Conservation (phyloP, 2,888 invertebrate genomes). For the Xestobium rufovillosum region DNA sequence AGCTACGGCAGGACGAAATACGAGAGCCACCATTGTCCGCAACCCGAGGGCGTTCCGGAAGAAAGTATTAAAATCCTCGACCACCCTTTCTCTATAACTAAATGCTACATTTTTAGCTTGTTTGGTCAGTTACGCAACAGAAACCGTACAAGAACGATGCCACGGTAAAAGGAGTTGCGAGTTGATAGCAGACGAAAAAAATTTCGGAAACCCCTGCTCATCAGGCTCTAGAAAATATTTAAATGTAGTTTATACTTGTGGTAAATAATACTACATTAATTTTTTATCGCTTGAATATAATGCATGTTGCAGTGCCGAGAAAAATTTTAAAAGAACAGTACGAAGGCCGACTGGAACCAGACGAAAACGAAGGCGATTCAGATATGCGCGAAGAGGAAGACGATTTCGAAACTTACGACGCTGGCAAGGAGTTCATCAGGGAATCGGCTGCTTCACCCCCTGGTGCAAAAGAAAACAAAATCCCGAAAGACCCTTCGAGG, state of each 20-base stretch:
- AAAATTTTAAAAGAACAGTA: slow-evolving; percentile 76
- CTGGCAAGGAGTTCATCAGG: slow-evolving; percentile 49
- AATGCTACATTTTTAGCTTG: slow-evolving; percentile 82
- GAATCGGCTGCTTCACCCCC: slow-evolving; percentile 53
- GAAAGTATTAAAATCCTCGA: slow-evolving; percentile 68
- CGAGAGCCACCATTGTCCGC: slow-evolving; percentile 80
- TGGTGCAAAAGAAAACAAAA: slow-evolving; percentile 42
- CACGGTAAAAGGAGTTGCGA: slow-evolving; percentile 77
- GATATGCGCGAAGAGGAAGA: slow-evolving; percentile 43
- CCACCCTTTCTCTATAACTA: too few relatives aligned
- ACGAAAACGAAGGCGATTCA: slow-evolving; percentile 52
- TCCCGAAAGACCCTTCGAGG: slow-evolving; percentile 33
- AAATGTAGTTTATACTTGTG: slow-evolving; percentile 81
- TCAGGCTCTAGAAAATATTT: slow-evolving; percentile 74
- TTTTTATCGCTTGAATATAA: background rate
- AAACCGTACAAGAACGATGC: slow-evolving; percentile 77
- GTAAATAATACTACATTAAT: slow-evolving; percentile 49
- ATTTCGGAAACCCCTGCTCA: slow-evolving; percentile 77
- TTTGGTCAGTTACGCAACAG: slow-evolving; percentile 81
- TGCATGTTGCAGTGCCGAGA: slow-evolving; percentile 60
- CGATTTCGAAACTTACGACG: slow-evolving; percentile 43
- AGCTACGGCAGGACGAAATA: slow-evolving; percentile 84
- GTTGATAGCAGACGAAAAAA: slow-evolving; percentile 70
- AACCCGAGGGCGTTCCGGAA: slow-evolving; percentile 77
- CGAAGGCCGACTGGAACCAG: slow-evolving; percentile 70